A percentile compares a stretch with the other conserved stretches of the same genome.
Evolutionary conservation across 1,140 invertebrate species (phyloP).

Genomic region (Halotydeus destructor): DNA sequence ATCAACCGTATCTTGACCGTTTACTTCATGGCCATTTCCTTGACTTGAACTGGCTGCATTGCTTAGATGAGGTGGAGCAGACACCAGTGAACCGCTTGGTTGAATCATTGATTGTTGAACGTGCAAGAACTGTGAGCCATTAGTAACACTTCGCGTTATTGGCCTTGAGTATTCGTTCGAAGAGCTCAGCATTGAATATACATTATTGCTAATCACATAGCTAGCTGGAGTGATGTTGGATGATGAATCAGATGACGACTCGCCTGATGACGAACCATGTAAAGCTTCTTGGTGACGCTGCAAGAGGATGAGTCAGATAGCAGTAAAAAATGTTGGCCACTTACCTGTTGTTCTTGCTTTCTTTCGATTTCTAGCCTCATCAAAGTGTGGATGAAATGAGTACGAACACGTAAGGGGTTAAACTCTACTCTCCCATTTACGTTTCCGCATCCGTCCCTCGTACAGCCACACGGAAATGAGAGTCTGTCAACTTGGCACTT

Average conservation of each 20-base stretch:
- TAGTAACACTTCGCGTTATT: background rate
- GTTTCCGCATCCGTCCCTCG: slow-evolving; percentile 80
- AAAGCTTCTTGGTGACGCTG: background rate
- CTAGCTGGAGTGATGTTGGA: background rate
- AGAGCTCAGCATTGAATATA: background rate
- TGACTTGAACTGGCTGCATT: too few relatives aligned
- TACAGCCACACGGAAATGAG: slow-evolving; percentile 90
- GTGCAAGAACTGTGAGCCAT: background rate
- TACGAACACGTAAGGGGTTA: slow-evolving; percentile 78
- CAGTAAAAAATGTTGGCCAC: background rate
- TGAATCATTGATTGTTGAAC: background rate
- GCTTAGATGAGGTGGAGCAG: too few relatives aligned
- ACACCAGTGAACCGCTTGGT: background rate
- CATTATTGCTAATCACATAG: background rate
- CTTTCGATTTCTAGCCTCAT: slow-evolving; percentile 83
- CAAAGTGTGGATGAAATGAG: slow-evolving; percentile 91
- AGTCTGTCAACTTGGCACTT: slow-evolving; percentile 88
- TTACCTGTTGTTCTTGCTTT: slow-evolving; percentile 32
- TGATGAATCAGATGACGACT: background rate
- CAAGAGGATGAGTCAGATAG: background rate
- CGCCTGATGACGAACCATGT: background rate
- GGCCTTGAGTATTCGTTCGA: background rate
- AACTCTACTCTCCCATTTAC: slow-evolving; percentile 80
- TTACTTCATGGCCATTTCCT: too few relatives aligned
- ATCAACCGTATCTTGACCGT: slow-evolving; percentile 6